These are phyloP conservation scores for Sisor rabdophorus DNA, from an alignment of 2,113 vertebrate species.

Conservation along the genomic window DNA sequence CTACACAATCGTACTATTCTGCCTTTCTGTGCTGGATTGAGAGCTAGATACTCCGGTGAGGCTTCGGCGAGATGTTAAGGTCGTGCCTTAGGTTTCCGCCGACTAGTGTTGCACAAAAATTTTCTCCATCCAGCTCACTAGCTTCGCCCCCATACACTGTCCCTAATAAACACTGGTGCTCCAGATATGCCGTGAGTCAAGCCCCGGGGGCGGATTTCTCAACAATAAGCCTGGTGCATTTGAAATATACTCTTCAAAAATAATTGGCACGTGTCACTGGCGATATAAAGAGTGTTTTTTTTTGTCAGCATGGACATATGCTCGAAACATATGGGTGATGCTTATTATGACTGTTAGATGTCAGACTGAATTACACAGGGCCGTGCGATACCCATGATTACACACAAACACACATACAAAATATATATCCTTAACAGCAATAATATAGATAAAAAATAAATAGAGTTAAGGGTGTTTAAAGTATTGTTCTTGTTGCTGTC, in stretches of 20 bases:
- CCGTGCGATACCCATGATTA: background rate
- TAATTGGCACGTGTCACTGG: conserved; percentile 56
- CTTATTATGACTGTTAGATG: conserved; percentile 14
- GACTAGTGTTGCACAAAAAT: conserved; percentile 14
- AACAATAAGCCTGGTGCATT: conserved; percentile 64
- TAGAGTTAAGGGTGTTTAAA: conserved; percentile 13
- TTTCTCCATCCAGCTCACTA: background rate
- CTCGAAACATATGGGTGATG: conserved; percentile 3
- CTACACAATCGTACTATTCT: background rate
- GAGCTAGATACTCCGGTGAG: background rate
- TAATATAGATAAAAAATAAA: conserved; percentile 26
- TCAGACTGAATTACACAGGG: conserved; percentile 14
- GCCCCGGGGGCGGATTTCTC: conserved; percentile 59
- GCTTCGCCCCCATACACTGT: background rate
- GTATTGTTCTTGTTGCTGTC: background rate
- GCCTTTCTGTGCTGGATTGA: background rate
- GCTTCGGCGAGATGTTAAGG: conserved; percentile 3
- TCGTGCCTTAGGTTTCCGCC: conserved; percentile 3
- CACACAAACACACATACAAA: background rate
- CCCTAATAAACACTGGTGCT: conserved; percentile 49
- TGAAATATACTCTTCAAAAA: conserved; percentile 65
- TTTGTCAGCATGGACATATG: background rate
- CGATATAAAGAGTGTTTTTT: conserved; percentile 14
- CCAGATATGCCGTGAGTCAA: conserved; percentile 42
- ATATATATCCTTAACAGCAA: conserved; percentile 5